Conservation (phyloP, 2,888 invertebrate genomes). For the Melinaea marsaeus region DNA sequence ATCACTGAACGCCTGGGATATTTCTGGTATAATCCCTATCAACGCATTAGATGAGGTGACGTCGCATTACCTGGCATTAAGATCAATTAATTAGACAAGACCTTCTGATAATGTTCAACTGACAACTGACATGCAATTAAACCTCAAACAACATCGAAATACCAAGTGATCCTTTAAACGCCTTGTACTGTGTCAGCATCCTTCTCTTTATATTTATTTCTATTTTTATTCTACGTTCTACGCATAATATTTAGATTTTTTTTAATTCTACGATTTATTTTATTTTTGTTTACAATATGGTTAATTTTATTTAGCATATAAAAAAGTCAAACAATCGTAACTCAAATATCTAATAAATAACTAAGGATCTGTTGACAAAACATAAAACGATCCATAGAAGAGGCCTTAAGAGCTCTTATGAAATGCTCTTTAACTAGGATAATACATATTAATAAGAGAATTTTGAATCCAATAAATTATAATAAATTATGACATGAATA, state of each 20-base stretch:
- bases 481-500: neutral
- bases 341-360: constrained; percentile 13
- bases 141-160: neutral
- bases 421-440: constrained; percentile 1
- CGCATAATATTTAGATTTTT: no score
- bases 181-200: no score
- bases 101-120: constrained; percentile 19
- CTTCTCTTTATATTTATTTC: no score
- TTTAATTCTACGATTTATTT: no score
- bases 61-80: constrained; percentile 39
- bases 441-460: neutral
- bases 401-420: neutral
- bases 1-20: neutral
- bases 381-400: constrained; percentile 5
- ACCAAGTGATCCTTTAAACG: neutral
- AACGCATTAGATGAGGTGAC: constrained; percentile 34
- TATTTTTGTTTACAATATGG: no score
- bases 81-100: constrained; percentile 30
- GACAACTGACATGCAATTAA: constrained; percentile 22
- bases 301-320: no score
- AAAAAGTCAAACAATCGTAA: constrained; percentile 2
- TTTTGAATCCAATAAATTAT: neutral
- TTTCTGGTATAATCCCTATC: neutral
- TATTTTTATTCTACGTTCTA: no score
- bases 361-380: no score